Conservation (phyloP, 2,888 invertebrate species). For the Cheilosia soror region DNA sequence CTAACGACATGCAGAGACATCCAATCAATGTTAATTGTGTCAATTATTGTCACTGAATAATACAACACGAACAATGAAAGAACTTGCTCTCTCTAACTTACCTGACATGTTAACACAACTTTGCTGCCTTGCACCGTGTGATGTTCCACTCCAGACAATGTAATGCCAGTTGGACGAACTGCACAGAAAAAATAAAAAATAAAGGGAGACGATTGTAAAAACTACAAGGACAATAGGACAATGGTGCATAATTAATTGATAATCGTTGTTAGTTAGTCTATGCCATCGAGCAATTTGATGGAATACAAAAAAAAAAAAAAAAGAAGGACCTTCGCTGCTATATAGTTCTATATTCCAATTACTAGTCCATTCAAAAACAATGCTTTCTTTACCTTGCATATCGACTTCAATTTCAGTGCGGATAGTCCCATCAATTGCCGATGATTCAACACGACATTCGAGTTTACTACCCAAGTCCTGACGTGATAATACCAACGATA, state of each 20-base stretch:
- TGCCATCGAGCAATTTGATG: conserved; percentile 21
- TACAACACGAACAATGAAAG: conserved; percentile 30
- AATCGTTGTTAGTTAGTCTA: conserved; percentile 44
- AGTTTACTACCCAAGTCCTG: conserved; percentile 88
- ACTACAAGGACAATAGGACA: conserved; percentile 50
- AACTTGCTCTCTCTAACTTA: conserved; percentile 77
- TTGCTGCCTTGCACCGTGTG: conserved; percentile 92
- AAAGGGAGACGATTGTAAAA: conserved; percentile 25
- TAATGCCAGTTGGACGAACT: conserved; percentile 93
- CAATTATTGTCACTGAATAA: conserved; percentile 72
- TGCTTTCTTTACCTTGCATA: conserved; percentile 86
- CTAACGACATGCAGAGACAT: conserved; percentile 68
- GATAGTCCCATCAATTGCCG: conserved; percentile 85
- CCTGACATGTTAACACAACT: conserved; percentile 90
- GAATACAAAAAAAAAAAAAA: conserved; percentile 24
- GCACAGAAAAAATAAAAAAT: conserved; percentile 80
- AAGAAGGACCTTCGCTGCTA: conserved; percentile 27
- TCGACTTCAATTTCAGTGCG: conserved; percentile 84
- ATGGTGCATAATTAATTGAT: conserved; percentile 63
- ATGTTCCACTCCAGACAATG: conserved; percentile 90
- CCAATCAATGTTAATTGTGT: conserved; percentile 71
- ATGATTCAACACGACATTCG: conserved; percentile 88
- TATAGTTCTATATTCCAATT: conserved; percentile 32
- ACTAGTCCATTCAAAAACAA: conserved; percentile 18
- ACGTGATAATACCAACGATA: conserved; percentile 87